phyloP scores from a whole-genome alignment of 1,140 invertebrate species.

The Diplogasteroides magnus region DNA sequence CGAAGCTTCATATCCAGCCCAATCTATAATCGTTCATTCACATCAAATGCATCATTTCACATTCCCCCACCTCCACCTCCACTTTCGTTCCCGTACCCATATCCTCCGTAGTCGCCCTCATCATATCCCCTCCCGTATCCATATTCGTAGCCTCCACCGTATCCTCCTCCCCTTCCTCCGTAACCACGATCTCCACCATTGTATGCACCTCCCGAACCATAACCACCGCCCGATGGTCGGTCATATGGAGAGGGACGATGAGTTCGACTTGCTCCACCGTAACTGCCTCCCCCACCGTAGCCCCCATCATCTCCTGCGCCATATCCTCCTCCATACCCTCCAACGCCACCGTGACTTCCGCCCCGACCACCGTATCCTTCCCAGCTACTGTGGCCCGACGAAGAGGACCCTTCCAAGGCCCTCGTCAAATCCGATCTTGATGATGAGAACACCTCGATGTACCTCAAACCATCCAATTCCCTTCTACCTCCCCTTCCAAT shows the following conservation, averaged over 20 bases:
- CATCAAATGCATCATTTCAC: too few relatives aligned
- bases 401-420: background rate
- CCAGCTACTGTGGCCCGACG: background rate
- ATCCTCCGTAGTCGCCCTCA: background rate
- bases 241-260: background rate
- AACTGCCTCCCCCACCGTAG: background rate
- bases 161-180: background rate
- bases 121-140: conserved; percentile 1
- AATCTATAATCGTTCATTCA: conserved; percentile 1
- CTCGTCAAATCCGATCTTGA: conserved; percentile 16
- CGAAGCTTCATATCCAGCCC: background rate
- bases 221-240: conserved; percentile 6
- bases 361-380: background rate
- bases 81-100: conserved; percentile 1
- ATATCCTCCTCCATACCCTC: background rate
- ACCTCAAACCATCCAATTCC: conserved; percentile 16
- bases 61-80: too few relatives aligned
- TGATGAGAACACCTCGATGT: conserved; percentile 33
- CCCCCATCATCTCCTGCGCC: background rate
- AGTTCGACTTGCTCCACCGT: too few relatives aligned
- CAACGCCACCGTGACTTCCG: background rate
- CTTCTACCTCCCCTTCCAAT: background rate
- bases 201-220: conserved; percentile 7
- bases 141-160: background rate
- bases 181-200: background rate